Evolutionary conservation across 2,113 vertebrate genomes (phyloP).

Genomic region (Pachycephala philippinensis): DNA sequence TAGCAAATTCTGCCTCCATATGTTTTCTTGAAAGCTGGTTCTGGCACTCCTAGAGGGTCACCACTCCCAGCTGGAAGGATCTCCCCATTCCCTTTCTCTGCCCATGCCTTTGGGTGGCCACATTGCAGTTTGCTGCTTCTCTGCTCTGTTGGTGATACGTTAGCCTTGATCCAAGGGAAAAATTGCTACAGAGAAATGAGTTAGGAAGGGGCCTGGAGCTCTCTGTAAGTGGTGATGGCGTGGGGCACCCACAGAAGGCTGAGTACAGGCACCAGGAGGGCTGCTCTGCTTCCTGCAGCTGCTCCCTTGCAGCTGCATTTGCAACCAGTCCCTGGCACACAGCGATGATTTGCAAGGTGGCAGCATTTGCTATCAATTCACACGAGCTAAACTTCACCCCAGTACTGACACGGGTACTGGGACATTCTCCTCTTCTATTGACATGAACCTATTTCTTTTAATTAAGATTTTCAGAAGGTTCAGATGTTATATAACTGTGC

Average conservation of each 20-base stretch:
- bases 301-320: fast-evolving
- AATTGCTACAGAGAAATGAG: not conserved
- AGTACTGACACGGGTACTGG: not conserved
- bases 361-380: fast-evolving
- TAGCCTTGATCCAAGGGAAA: not conserved
- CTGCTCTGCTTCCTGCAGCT: not conserved
- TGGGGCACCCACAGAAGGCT: not conserved
- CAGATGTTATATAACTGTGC: not conserved
- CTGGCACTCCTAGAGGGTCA: not conserved
- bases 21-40: not conserved
- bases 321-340: not conserved
- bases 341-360: not conserved
- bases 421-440: not conserved
- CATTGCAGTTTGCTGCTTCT: not conserved
- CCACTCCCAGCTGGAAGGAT: not conserved
- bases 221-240: fast-evolving
- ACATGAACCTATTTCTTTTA: not conserved
- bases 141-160: not conserved
- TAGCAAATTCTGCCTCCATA: not conserved
- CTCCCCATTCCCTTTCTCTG: not conserved
- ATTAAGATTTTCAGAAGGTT: not conserved
- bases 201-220: not conserved
- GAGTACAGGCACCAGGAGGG: not conserved
- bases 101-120: not conserved
- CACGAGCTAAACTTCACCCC: not conserved